phyloP scores from a whole-genome alignment of 2,888 invertebrate species.

The Nephrotoma flavescens region DNA sequence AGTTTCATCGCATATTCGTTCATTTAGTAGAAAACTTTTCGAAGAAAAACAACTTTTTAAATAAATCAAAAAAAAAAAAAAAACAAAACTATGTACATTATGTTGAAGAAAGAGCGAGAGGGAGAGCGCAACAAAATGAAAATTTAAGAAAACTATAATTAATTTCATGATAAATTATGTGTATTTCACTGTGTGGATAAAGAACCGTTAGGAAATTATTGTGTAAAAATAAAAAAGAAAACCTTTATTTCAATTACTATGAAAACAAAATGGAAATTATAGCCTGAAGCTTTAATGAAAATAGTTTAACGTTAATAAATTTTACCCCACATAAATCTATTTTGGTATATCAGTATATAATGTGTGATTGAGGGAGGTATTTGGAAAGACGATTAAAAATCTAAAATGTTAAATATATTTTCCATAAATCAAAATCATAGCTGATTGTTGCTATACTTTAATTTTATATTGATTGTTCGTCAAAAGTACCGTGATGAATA shows the following conservation, averaged over 20 bases:
- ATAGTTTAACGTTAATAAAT: neutral
- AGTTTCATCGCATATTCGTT: neutral
- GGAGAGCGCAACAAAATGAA: neutral
- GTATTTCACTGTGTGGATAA: neutral
- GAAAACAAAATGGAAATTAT: neutral
- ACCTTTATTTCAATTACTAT: neutral
- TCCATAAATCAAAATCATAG: no score
- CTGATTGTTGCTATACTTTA: neutral
- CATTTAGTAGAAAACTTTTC: neutral
- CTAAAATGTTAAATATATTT: neutral
- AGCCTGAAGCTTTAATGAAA: neutral
- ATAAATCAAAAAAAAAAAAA: neutral
- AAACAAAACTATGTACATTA: neutral
- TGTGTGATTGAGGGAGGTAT: neutral
- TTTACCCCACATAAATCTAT: no score
- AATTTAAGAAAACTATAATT: neutral
- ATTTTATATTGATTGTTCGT: neutral
- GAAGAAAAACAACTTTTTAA: neutral
- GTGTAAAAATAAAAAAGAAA: neutral
- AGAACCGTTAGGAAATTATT: neutral
- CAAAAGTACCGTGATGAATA: neutral
- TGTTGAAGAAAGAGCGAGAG: neutral
- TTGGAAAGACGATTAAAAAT: neutral
- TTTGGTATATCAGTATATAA: no score
- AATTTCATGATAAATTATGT: neutral